A percentile compares a stretch with the other conserved stretches of the same genome.
These are phyloP conservation scores for Fragum whitleyi DNA, from an alignment of 2,888 invertebrate genomes.

Conservation along the genomic window DNA sequence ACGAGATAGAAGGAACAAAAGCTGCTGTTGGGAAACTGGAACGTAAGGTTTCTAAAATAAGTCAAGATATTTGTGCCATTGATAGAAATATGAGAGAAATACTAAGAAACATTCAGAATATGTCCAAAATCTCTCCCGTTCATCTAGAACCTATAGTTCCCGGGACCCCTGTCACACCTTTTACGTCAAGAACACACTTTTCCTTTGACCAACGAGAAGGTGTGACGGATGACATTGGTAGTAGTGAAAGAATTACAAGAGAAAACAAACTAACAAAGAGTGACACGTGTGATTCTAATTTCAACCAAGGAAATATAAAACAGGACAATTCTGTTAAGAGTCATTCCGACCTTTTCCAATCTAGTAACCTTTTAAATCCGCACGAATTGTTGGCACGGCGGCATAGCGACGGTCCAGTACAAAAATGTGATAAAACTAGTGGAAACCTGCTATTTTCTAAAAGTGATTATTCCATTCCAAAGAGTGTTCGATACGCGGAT, in stretches of 20 bases:
- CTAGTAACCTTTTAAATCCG: constrained; percentile 40
- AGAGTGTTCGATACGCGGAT: neutral
- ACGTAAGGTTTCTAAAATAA: constrained; percentile 63
- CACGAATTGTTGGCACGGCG: constrained; percentile 48
- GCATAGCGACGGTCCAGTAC: constrained; percentile 56
- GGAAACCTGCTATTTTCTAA: constrained; percentile 36
- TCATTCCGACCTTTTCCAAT: constrained; percentile 1
- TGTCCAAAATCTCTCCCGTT: constrained; percentile 41
- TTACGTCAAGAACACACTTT: constrained; percentile 31
- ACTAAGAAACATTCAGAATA: constrained; percentile 57
- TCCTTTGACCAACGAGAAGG: constrained; percentile 39
- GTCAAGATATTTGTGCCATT: constrained; percentile 65
- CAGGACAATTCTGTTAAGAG: neutral
- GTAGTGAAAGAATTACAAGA: neutral
- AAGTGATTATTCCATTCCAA: constrained; percentile 47
- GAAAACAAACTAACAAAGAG: constrained; percentile 1
- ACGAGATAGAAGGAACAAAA: constrained; percentile 77
- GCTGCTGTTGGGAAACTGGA: constrained; percentile 74
- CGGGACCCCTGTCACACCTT: constrained; percentile 51
- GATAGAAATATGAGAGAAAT: constrained; percentile 67
- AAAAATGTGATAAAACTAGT: constrained; percentile 9
- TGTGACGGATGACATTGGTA: neutral
- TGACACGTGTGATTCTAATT: neutral
- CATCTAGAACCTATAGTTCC: constrained; percentile 51
- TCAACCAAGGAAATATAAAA: neutral